phyloP scores from a whole-genome alignment of 2,888 invertebrate species.

The Galerucella nymphaeae region DNA sequence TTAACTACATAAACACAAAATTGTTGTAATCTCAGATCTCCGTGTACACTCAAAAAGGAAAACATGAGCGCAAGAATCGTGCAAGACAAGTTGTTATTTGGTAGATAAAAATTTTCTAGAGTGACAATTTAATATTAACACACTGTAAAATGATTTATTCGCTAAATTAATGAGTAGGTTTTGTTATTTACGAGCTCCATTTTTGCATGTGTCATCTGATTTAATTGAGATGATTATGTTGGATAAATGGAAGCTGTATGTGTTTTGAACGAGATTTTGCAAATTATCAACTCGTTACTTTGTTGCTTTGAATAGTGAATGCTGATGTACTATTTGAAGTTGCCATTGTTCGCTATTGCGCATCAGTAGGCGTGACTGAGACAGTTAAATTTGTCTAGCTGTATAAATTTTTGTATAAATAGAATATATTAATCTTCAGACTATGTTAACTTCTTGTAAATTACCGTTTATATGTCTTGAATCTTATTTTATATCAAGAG shows the following conservation, averaged over 20 bases:
- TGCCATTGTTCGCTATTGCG: no score
- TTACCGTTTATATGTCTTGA: no score
- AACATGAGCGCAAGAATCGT: slow-evolving; percentile 47
- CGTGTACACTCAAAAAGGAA: slow-evolving; percentile 30
- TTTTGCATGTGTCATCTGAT: slow-evolving; percentile 50
- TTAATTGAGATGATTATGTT: slow-evolving; percentile 52
- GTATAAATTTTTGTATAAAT: no score
- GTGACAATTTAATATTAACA: slow-evolving; percentile 59
- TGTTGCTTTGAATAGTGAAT: neutral
- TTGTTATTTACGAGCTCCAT: slow-evolving; percentile 49
- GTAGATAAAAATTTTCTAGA: slow-evolving; percentile 52
- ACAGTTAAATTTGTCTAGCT: no score
- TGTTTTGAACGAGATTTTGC: neutral
- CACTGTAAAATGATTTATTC: slow-evolving; percentile 55
- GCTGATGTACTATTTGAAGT: neutral
- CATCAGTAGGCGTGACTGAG: no score
- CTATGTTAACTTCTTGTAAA: no score
- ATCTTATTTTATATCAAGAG: no score
- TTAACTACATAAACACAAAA: slow-evolving; percentile 26
- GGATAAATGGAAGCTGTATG: slow-evolving; percentile 45
- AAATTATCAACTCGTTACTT: neutral
- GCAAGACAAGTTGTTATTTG: slow-evolving; percentile 49
- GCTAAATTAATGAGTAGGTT: slow-evolving; percentile 49
- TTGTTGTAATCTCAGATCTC: slow-evolving; percentile 31
- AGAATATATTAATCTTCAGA: no score